phyloP scores from a whole-genome alignment of 2,797 vertebrate species.

The Forpus xanthops region DNA sequence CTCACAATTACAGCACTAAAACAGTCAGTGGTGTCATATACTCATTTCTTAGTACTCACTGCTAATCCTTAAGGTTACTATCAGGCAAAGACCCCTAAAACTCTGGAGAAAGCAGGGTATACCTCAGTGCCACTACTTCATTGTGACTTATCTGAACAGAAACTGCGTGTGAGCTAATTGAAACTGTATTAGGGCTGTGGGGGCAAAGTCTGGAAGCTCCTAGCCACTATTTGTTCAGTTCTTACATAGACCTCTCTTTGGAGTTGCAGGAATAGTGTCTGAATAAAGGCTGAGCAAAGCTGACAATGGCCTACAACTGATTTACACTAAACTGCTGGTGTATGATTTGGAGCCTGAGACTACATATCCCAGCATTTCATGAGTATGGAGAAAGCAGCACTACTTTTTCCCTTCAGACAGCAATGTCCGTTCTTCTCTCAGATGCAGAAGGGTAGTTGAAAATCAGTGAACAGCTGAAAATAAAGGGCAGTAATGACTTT shows the following conservation, averaged over 20 bases:
- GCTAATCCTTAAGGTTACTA: not conserved
- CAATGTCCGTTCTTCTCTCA: not conserved
- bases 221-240: not conserved
- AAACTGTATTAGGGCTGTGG: not conserved
- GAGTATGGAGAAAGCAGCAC: not conserved
- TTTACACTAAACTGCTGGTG: not conserved
- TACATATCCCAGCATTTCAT: not conserved
- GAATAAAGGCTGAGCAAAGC: not conserved
- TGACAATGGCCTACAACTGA: not conserved
- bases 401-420: not conserved
- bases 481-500: not conserved
- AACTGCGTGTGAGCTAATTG: not conserved
- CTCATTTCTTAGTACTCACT: not conserved
- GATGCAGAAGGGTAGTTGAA: not conserved
- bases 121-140: not conserved
- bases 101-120: not conserved
- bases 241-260: not conserved
- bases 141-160: not conserved
- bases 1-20: not conserved
- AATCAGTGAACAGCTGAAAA: not conserved
- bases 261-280: not conserved
- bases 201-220: conserved; percentile 26
- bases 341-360: not conserved
- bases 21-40: not conserved
- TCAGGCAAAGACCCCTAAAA: not conserved